Evolutionary conservation across 2,888 invertebrate genomes (phyloP).

Genomic region (Diploptera punctata): DNA sequence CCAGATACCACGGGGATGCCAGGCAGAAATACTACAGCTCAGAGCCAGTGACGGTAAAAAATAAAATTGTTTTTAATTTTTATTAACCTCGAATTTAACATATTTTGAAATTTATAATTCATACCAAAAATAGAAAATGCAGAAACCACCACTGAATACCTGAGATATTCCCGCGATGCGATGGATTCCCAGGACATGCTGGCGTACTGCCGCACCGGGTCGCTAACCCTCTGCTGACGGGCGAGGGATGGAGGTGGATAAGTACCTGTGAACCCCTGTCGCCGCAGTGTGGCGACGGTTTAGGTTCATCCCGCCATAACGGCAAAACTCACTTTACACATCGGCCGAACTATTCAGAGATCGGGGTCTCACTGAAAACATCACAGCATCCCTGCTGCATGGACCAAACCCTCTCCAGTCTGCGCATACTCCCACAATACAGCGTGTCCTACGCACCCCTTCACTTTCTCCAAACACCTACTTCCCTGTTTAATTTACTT

Average conservation of each 20-base stretch:
- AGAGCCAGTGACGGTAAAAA: too few relatives aligned
- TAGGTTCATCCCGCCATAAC: slow-evolving; percentile 16
- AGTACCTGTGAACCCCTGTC: slow-evolving; percentile 44
- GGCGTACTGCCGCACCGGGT: slow-evolving; percentile 55
- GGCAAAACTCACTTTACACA: background rate
- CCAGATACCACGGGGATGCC: too few relatives aligned
- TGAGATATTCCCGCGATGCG: slow-evolving; percentile 81
- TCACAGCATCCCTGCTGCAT: slow-evolving; percentile 11
- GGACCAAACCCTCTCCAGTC: background rate
- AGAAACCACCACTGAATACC: too few relatives aligned
- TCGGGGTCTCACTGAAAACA: background rate
- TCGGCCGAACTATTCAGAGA: background rate
- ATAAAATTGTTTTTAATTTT: too few relatives aligned
- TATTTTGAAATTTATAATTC: too few relatives aligned
- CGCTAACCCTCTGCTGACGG: slow-evolving; percentile 45
- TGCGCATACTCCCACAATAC: background rate
- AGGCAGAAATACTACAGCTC: too few relatives aligned
- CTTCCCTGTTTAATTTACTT: too few relatives aligned
- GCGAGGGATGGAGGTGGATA: slow-evolving; percentile 26
- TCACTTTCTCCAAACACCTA: too few relatives aligned
- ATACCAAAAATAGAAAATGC: too few relatives aligned
- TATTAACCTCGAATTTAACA: too few relatives aligned
- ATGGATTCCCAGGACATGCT: slow-evolving; percentile 89
- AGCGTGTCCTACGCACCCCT: too few relatives aligned
- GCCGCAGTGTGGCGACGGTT: slow-evolving; percentile 41